phyloP scores from a whole-genome alignment of 2,113 vertebrate genomes.

The Thryonomys swinderianus region DNA sequence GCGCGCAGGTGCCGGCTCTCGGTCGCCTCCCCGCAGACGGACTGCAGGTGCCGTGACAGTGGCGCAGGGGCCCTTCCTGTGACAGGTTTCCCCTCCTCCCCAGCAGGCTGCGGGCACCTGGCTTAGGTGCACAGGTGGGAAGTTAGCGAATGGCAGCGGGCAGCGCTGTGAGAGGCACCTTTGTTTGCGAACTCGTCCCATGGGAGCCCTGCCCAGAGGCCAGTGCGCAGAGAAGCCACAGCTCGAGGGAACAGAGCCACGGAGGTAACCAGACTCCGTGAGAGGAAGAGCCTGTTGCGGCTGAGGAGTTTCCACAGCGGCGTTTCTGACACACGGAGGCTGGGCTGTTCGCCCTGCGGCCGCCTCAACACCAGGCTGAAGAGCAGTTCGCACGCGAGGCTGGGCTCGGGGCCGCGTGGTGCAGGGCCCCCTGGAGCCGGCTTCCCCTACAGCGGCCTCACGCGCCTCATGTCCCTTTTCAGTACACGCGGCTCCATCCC shows the following conservation, averaged over 20 bases:
- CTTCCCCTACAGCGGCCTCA: neutral
- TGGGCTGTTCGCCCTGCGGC: neutral
- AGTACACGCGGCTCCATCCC: rapidly evolving
- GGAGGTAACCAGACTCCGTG: neutral
- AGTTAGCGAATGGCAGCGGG: too few relatives aligned
- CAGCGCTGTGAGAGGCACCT: neutral
- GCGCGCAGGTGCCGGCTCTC: neutral
- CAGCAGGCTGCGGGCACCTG: too few relatives aligned
- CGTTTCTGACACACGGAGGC: neutral
- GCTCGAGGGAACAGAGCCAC: rapidly evolving
- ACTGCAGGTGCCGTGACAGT: neutral
- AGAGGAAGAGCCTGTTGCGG: neutral
- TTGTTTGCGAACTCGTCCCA: neutral
- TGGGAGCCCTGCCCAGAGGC: rapidly evolving
- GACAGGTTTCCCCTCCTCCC: too few relatives aligned
- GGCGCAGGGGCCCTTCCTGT: rapidly evolving
- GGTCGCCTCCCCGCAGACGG: neutral
- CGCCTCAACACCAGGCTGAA: neutral
- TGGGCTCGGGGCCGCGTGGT: rapidly evolving
- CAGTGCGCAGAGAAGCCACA: neutral
- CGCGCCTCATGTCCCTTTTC: rapidly evolving
- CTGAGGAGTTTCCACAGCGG: rapidly evolving
- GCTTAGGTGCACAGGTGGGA: too few relatives aligned
- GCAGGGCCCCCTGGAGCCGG: rapidly evolving
- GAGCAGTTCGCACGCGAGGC: rapidly evolving